phyloP scores from a whole-genome alignment of 2,113 vertebrate genomes.

The Cinclus cinclus region DNA sequence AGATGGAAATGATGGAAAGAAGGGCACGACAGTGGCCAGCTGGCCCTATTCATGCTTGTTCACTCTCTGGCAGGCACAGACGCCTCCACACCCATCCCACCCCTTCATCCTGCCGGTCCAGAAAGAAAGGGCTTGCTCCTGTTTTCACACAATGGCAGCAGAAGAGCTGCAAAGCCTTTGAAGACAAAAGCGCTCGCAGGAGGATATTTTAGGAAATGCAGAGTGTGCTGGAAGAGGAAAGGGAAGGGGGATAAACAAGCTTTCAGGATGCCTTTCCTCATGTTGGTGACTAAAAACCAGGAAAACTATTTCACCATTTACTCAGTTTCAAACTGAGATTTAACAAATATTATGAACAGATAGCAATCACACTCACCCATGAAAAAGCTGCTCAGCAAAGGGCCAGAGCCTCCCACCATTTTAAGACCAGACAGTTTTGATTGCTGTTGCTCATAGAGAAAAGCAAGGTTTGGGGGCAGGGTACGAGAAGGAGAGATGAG shows the following conservation, averaged over 20 bases:
- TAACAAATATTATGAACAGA: neutral
- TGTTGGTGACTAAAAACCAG: neutral
- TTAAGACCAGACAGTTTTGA: neutral
- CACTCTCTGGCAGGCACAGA: neutral
- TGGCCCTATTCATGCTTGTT: slow-evolving; percentile 50
- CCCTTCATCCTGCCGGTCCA: neutral
- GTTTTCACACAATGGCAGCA: neutral
- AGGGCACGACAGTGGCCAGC: neutral
- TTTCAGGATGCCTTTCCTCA: neutral
- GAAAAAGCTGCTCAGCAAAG: neutral
- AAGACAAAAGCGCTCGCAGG: neutral
- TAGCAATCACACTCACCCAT: neutral
- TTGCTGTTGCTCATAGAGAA: neutral
- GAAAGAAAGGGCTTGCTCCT: neutral
- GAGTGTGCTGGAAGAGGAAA: neutral
- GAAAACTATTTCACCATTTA: neutral
- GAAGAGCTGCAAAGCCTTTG: neutral
- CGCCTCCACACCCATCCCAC: slow-evolving; percentile 28
- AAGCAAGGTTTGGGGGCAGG: neutral
- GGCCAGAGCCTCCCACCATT: neutral
- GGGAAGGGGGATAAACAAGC: neutral
- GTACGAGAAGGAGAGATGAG: neutral
- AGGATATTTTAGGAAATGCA: neutral
- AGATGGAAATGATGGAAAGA: slow-evolving; percentile 12
- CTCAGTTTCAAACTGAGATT: neutral